Evolutionary conservation across 1,140 invertebrate genomes (phyloP), one percentile per base, ranked within the genome.

Genomic region (Archivesica marissinica): DNA sequence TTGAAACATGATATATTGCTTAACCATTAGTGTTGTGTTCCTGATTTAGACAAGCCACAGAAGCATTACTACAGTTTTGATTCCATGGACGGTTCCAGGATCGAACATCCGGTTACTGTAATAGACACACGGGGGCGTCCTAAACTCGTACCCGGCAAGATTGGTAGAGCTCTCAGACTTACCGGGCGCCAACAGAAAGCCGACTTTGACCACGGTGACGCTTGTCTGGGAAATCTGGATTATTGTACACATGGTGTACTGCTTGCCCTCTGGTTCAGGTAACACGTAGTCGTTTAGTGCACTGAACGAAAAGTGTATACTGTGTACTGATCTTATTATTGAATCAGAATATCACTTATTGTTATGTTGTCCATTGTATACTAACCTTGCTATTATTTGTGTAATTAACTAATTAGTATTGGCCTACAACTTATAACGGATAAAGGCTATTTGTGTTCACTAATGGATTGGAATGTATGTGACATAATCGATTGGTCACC

Each of bases 221-320:
- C 56, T 6, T 94, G 93, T 84, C 86, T 93, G 52, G 93, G 92
- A 35, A 93, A 94, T 76, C 85, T 94, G 7, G 91, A 92, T 56
- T 82, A 86, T 23, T 94, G 93, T 85, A 86, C 77, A 13, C 89
- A 93, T 75, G 93, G 93, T 0, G 75, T 89, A 11, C 61, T 90
- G 0, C 33, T 92, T 9, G 66, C 91, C 13, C 85, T 93, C 50
- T 93, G 91, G 91, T 85, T 94, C 23, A 89, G 85, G 54, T 83
- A 75, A 30, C 11, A 2, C 28, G 13, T 1, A 1, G 1, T 72
- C 4, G 0, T n/a, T n/a, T n/a, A n/a, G n/a, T n/a, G n/a, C n/a
- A n/a, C n/a, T n/a, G n/a, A n/a, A n/a, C n/a, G n/a, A n/a, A n/a
- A n/a, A n/a, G n/a, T n/a, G n/a, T n/a, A n/a, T n/a, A n/a, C n/a